A percentile compares a stretch with the other conserved stretches of the same genome.
phyloP scores from a whole-genome alignment of 2,888 invertebrate genomes.

The Lagria hirta region DNA sequence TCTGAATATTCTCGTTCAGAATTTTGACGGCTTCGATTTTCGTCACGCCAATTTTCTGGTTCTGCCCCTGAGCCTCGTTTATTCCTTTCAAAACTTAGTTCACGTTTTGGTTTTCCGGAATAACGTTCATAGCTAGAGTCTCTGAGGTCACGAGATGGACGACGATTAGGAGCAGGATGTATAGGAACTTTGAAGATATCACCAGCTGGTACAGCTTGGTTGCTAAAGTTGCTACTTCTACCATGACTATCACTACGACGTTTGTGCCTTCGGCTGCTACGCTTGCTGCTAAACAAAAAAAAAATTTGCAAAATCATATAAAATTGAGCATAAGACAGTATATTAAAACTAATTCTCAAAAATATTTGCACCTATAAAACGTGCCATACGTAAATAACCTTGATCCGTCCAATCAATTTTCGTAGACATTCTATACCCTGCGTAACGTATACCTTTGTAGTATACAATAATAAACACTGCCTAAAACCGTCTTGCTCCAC shows the following conservation, averaged over 20 bases:
- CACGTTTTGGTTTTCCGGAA: slow-evolving; percentile 49
- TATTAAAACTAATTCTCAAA: no score
- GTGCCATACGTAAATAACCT: no score
- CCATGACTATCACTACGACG: slow-evolving; percentile 43
- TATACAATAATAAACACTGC: no score
- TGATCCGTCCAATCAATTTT: no score
- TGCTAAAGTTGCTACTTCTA: slow-evolving; percentile 44
- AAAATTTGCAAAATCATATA: no score
- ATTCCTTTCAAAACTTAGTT: slow-evolving; percentile 55
- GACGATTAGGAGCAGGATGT: slow-evolving; percentile 30
- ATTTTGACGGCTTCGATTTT: slow-evolving; percentile 45
- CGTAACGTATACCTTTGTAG: no score
- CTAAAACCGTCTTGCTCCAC: no score
- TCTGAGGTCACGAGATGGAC: slow-evolving; percentile 41
- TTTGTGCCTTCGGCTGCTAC: slow-evolving; percentile 41
- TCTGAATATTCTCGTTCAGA: slow-evolving; percentile 40
- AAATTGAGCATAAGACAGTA: not conserved
- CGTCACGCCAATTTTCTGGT: slow-evolving; percentile 52
- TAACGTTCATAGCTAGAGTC: slow-evolving; percentile 47
- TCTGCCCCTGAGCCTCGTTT: slow-evolving; percentile 46
- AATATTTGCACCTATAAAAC: no score
- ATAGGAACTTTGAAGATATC: slow-evolving; percentile 31
- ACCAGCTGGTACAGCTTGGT: slow-evolving; percentile 22
- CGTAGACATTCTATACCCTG: no score
- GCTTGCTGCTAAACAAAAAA: slow-evolving; percentile 24